Conservation (phyloP, 2,797 vertebrate genomes). For the Toxotes lorentzi region DNA sequence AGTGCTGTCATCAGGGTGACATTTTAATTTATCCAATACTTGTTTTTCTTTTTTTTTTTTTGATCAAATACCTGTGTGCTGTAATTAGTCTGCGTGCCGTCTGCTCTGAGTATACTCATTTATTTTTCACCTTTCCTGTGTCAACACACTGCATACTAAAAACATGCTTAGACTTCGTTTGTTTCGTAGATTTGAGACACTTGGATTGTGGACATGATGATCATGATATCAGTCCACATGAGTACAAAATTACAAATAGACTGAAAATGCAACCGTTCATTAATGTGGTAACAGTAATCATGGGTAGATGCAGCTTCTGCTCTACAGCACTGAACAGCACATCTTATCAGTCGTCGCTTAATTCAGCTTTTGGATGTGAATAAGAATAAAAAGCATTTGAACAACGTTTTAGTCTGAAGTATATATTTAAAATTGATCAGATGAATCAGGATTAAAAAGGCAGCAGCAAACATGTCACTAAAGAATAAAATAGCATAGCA, state of each 20-base stretch:
- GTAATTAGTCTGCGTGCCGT: neutral
- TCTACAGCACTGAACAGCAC: neutral
- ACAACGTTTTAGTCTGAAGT: neutral
- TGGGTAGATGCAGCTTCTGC: neutral
- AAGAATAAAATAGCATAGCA: neutral
- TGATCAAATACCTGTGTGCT: too few relatives aligned
- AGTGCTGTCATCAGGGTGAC: too few relatives aligned
- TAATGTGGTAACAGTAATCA: neutral
- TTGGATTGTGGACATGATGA: neutral
- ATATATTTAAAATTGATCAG: neutral
- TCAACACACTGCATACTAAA: neutral
- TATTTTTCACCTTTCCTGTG: neutral
- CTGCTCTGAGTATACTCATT: neutral
- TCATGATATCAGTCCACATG: neutral
- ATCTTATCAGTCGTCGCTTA: neutral
- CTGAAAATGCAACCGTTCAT: neutral
- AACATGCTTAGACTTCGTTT: neutral
- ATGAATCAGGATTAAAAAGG: neutral
- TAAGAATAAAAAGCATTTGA: neutral
- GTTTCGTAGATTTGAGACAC: neutral
- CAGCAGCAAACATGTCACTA: neutral
- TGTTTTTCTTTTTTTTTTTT: too few relatives aligned
- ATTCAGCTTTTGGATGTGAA: neutral
- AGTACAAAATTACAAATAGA: neutral
- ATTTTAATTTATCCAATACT: too few relatives aligned